Base-by-base conservation (phyloP, 2,113 vertebrate species). In the Gopherus evgoodei region DNA sequence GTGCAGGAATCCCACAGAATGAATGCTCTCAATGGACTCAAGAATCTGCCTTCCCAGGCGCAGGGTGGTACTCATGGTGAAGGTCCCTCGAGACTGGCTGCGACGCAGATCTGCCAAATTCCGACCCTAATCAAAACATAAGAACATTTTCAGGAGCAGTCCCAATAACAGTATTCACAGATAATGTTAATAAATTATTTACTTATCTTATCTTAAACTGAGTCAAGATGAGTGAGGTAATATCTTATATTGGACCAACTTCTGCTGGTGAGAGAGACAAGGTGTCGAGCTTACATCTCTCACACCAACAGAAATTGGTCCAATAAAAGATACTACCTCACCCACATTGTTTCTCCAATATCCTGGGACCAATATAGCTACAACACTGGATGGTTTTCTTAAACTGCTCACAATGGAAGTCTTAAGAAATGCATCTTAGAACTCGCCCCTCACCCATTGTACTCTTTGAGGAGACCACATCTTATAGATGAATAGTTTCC, bases 11-110 rank as follows among this genome's bases (percentile, higher is more conserved):
- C 99, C 99, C 52, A 99, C 99, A 21, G 99, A 99, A 98, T 99
- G 99, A 97, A 99, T 99, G 98, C 99, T 99, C 97, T 99, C 99
- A 90, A 99, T 99, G 91, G 99, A 99, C 89, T 99, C 99, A 98
- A 99, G 98, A 95, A 99, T 99, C 98, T 99, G 99, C 54, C 98
- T 99, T 11, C 99, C 99, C 89, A 99, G 98, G 16, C 99, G 98
- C 94, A 99, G 98, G 49, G 99, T 99, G 93, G 99, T 99, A 96
- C 99, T 99, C 93, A 99, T 98, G 88, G 99, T 99, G 98, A 99
- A 99, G 0, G 99, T 99, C 52, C 99, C 99, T 50, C 99, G 98
- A 87, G 98, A 98, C 92, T 99, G 99, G 85, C 99, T 99, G 84
- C 99, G 98, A 90, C 99, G 98, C 92, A 99, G 98, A 96, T 99